Percentiles rank a stretch among this genome's conserved stretches.
These are phyloP conservation scores for Drosophila gaucha DNA, from an alignment of 2,888 invertebrate species.

Conservation along the genomic window DNA sequence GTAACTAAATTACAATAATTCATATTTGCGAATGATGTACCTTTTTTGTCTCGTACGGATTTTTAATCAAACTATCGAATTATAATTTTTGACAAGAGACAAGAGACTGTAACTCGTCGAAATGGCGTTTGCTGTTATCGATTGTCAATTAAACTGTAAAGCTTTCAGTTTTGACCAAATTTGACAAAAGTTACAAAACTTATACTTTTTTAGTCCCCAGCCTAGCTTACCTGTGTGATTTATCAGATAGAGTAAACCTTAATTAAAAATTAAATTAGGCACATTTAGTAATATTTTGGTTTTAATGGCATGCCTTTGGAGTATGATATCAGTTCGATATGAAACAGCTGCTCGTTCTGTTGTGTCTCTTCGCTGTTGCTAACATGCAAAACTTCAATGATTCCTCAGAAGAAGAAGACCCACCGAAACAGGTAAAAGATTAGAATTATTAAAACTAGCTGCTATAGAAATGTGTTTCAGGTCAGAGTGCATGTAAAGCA, in stretches of 20 bases:
- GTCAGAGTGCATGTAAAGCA: conserved; percentile 4
- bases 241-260: not conserved
- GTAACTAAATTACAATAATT: too few relatives aligned
- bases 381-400: not conserved
- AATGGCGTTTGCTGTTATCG: too few relatives aligned
- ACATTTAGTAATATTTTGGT: not conserved
- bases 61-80: too few relatives aligned
- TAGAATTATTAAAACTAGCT: rapidly evolving
- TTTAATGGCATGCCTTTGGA: not conserved
- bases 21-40: too few relatives aligned
- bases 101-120: too few relatives aligned
- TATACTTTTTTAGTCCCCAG: not conserved
- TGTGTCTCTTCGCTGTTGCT: conserved; percentile 4
- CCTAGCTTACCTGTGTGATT: not conserved
- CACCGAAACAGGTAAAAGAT: not conserved
- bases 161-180: too few relatives aligned
- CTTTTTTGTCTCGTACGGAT: too few relatives aligned
- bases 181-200: too few relatives aligned
- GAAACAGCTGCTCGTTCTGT: conserved; percentile 10
- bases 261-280: conserved; percentile 12
- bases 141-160: too few relatives aligned
- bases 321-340: conserved; percentile 17
- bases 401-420: not conserved
- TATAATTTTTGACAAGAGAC: too few relatives aligned
- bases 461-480: conserved; percentile 8